Evolutionary conservation across 2,888 invertebrate species (phyloP), one percentile per base, ranked within the genome.

Genomic region (Physocephala rufipes): DNA sequence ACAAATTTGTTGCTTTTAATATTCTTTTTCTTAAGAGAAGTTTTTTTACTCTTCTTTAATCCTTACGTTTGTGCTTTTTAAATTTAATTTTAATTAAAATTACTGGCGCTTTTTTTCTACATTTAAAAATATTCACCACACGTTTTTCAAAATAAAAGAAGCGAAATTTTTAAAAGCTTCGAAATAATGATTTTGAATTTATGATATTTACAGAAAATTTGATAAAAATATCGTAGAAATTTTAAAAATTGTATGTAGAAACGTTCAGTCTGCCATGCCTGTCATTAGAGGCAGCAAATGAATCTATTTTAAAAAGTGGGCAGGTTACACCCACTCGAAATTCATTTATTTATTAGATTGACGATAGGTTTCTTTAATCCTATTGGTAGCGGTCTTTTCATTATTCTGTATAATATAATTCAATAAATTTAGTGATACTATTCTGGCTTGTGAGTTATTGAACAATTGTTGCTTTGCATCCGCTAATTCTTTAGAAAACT

Each of bases 1-100:
- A 75, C 76, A 77, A 77, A 76, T 75, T 74, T 71, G 74, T 77
- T 73, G 74, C 76, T 73, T 76, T 74, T 74, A 71, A 59, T 30
- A 30, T 19, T 73, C 69, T n/a, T n/a, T n/a, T n/a, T n/a, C 68
- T 72, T 74, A 24, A 47, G 19, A 51, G 45, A 47, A 28, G 16
- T 15, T 69, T 65, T 70, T 69, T 36, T 4, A 9, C 36, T 36
- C 36, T 36, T 36, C 36, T 9, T 36, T 7, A 36, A 36, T 36
- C 9, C 5, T 36, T 36, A 36, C 36, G 28, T 26, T 24, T 26
- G 55, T 55, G 28, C 26, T 9, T 55, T 24, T 55, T 24, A n/a
- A 55, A 24, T 26, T 15, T 26, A 55, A 55, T 26, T 26, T 15
- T 26, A 26, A 15, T 55, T 55, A 26, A 21, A 55, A 55, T 24